A percentile compares a stretch with the other conserved stretches of the same genome.
These are phyloP conservation scores for Drosophila ezoana DNA, from an alignment of 2,888 invertebrate genomes.

Conservation along the genomic window DNA sequence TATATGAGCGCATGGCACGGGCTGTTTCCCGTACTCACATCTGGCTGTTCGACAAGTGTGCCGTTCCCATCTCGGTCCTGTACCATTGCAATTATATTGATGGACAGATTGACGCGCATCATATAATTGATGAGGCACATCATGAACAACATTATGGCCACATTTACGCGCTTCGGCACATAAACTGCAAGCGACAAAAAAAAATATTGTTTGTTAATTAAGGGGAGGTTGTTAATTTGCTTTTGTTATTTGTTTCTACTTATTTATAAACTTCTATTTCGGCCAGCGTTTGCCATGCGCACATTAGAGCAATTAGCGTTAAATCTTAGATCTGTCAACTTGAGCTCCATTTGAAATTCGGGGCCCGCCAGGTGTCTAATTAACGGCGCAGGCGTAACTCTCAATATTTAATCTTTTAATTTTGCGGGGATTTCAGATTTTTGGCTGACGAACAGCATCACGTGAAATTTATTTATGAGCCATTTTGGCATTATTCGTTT, in stretches of 20 bases:
- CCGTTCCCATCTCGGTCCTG: slow-evolving; percentile 83
- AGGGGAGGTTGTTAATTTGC: not conserved
- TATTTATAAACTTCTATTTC: slow-evolving; percentile 18
- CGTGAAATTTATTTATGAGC: slow-evolving; percentile 52
- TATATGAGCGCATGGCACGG: not conserved
- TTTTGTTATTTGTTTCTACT: not conserved
- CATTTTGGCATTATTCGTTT: slow-evolving; percentile 7
- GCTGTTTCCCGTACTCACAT: slow-evolving; percentile 75
- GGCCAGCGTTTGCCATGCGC: not conserved
- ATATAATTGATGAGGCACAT: slow-evolving; percentile 90
- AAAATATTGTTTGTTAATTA: slow-evolving; percentile 20
- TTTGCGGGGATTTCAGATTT: slow-evolving; percentile 35
- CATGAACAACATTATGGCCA: slow-evolving; percentile 90
- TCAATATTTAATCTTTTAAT: slow-evolving; percentile 50
- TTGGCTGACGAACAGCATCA: slow-evolving; percentile 31
- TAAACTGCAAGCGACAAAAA: slow-evolving; percentile 80
- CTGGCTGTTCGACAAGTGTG: slow-evolving; percentile 75
- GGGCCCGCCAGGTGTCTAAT: slow-evolving; percentile 38
- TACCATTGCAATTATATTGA: slow-evolving; percentile 90
- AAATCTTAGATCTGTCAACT: slow-evolving; percentile 30
- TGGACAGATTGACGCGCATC: slow-evolving; percentile 91
- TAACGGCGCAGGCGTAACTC: slow-evolving; percentile 50
- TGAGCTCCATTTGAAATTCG: slow-evolving; percentile 9
- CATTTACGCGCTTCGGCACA: slow-evolving; percentile 86
- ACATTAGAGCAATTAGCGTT: slow-evolving; percentile 50